Base-by-base conservation (phyloP, 2,113 vertebrate species). In the Erinaceus europaeus region DNA sequence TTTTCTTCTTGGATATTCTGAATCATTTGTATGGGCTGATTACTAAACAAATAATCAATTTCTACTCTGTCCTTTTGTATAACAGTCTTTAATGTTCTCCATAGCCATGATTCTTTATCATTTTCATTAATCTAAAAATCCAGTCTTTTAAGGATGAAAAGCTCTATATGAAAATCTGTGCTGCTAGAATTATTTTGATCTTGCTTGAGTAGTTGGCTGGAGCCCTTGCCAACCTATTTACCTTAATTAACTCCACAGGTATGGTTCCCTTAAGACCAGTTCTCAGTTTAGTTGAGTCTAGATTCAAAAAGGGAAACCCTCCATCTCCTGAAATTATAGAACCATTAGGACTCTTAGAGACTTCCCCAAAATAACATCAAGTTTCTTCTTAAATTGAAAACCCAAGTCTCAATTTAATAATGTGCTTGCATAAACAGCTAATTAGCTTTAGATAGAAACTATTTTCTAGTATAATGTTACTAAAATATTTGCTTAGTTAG, bases 221-320 rank as follows among this genome's bases (percentile, higher is more conserved):
- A 72, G 71, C 81, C 91, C 25, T 74, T 92, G 78, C 74, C 93
- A 87, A 87, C 71, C 91, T 94, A 75, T 92, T 94, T 93, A 78
- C 87, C 86, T 94, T 90, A 94, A 93, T 92, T 91, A 93, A 82
- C 90, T 82, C 81, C 78, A 85, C 90, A 93, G 89, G 85, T 94
- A 82, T 42, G 65, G 32, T 82, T 90, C 44, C 65, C 86, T 94
- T 77, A 81, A 87, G 82, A 94, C 84, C 69, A 92, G 77, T 69
- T 86, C 69, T 81, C 90, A 94, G 85, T 81, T 52, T 86, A 74
- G 89, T 75, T 85, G 94, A 92, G 74, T 94, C 77, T 67, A 90
- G 89, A 89, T 92, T 90, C 71, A 79, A 82, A 95, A 84, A 75
- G 55, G 65, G 65, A 94, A 92, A 53, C 36, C 38, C 23, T 94